Evolutionary conservation across 2,888 invertebrate species (phyloP).

Genomic region (Ommatoiulus sabulosus): DNA sequence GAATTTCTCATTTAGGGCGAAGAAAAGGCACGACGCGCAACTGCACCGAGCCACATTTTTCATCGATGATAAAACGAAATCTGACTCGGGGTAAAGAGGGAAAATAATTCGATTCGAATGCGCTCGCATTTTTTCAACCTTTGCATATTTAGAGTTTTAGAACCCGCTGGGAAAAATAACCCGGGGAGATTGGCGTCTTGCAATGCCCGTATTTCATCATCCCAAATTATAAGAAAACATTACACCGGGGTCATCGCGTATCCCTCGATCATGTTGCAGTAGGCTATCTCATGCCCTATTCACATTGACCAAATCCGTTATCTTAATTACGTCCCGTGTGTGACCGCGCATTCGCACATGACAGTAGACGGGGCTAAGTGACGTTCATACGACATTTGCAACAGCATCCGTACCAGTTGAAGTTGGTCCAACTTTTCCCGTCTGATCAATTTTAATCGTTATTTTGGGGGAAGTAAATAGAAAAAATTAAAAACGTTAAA

Average conservation of each 20-base stretch:
- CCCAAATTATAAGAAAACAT: background rate
- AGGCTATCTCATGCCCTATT: no score
- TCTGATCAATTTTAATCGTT: no score
- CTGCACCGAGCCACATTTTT: constrained; percentile 25
- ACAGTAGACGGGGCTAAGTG: no score
- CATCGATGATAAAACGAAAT: constrained; percentile 40
- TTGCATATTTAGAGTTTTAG: background rate
- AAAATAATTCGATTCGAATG: constrained; percentile 36
- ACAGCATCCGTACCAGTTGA: no score
- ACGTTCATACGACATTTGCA: no score
- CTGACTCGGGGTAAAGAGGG: constrained; percentile 10
- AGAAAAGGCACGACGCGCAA: constrained; percentile 9
- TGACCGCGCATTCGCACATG: no score
- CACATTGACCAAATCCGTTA: no score
- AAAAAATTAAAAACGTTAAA: no score
- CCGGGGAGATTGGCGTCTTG: background rate
- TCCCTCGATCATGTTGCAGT: no score
- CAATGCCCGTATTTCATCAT: background rate
- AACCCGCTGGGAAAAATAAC: background rate
- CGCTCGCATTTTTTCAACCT: background rate
- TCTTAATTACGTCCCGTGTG: no score
- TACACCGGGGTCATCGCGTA: background rate
- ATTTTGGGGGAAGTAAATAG: no score
- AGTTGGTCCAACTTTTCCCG: no score
- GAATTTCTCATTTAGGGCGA: constrained; percentile 43